Conservation (phyloP, 2,113 vertebrate species). For the Epinephelus lanceolatus region DNA sequence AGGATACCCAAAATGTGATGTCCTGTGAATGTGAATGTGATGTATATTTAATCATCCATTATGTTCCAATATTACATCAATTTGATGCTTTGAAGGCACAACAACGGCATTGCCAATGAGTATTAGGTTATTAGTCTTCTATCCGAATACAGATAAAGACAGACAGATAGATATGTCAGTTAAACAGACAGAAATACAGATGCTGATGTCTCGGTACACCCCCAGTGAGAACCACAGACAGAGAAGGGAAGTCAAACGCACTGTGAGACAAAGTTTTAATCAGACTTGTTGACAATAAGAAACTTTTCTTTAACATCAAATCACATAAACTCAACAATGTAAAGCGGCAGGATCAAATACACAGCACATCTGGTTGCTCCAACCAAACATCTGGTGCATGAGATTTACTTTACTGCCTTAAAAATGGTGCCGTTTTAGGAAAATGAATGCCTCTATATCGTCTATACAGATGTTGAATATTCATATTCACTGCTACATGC, state of each 20-base stretch:
- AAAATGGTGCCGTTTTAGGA: not conserved
- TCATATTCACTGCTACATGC: not conserved
- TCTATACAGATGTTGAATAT: slow-evolving; percentile 13
- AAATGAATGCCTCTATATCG: slow-evolving; percentile 13
- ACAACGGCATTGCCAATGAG: too few species aligned
- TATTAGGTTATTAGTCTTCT: too few species aligned
- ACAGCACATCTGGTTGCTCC: not conserved
- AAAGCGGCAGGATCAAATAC: not conserved
- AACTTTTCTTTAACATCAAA: not conserved
- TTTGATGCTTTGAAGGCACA: too few species aligned
- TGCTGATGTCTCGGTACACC: too few species aligned
- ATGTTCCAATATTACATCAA: too few species aligned
- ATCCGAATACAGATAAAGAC: too few species aligned
- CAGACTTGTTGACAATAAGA: slow-evolving; percentile 5
- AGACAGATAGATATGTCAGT: too few species aligned
- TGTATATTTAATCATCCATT: too few species aligned
- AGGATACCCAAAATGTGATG: too few species aligned
- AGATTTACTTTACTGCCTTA: slow-evolving; percentile 2
- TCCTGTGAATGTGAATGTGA: too few species aligned
- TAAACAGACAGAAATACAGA: too few species aligned
- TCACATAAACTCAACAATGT: slow-evolving; percentile 3
- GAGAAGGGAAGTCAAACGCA: not conserved
- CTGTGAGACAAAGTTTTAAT: not conserved
- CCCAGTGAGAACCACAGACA: too few species aligned
- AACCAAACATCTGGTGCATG: slow-evolving; percentile 17